Conservation (phyloP, 2,113 vertebrate species). For the Trichomycterus rosablanca region DNA sequence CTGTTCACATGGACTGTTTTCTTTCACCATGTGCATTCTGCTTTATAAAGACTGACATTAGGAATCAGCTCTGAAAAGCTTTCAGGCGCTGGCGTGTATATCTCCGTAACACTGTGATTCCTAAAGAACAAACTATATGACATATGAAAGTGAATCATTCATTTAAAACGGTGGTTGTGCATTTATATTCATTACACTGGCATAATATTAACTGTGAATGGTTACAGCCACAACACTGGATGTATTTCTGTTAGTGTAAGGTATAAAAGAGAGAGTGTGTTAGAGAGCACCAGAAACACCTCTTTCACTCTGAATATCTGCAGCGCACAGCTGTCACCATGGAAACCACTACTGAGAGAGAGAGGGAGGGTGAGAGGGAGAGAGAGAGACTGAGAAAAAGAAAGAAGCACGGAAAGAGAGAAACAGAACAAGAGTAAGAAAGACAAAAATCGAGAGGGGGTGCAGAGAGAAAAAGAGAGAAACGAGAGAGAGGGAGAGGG, state of each 20-base stretch:
- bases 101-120: not conserved
- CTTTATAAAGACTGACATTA: constrained; percentile 52
- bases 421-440: not conserved
- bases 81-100: not conserved
- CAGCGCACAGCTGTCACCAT: constrained; percentile 50
- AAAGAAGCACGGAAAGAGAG: not conserved
- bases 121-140: not conserved
- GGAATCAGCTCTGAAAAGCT: constrained; percentile 6
- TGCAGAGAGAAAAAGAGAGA: too few relatives aligned
- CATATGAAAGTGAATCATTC: not conserved
- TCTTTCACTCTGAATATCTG: constrained; percentile 42
- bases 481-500: constrained; percentile 23
- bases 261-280: constrained; percentile 26
- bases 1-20: constrained; percentile 41
- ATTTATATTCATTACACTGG: constrained; percentile 1
- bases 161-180: not conserved
- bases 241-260: constrained; percentile 19
- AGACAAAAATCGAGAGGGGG: constrained; percentile 24
- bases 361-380: constrained; percentile 15
- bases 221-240: constrained; percentile 1
- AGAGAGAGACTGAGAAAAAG: constrained; percentile 18
- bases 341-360: constrained; percentile 41
- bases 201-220: not conserved
- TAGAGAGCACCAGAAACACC: constrained; percentile 17
- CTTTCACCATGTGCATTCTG: constrained; percentile 49